Evolutionary conservation across 2,888 invertebrate species (phyloP), one percentile per base, ranked within the genome.

Genomic region (Yponomeuta evonymella): DNA sequence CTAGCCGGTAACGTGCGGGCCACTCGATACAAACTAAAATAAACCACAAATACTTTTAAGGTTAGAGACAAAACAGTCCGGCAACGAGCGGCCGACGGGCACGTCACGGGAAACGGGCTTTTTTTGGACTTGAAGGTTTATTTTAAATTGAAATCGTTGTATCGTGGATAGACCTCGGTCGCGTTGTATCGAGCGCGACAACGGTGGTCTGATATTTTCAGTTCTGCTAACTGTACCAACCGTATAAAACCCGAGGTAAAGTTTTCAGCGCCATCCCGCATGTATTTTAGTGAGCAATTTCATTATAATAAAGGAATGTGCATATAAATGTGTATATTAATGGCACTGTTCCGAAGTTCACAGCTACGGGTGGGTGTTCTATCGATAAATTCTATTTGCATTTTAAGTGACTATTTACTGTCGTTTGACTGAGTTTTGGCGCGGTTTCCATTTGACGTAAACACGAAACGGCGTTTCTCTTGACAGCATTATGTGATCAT

Each of bases 311-410:
- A 43, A 43, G 43, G 43, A 43, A 43, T 43, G 43, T 58, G 15
- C 51, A 58, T 58, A 58, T 15, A 58, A 12, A 58, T 15, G 15
- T 58, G 51, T 15, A 58, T 4, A 58, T 58, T 58, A 58, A 58
- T 58, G 15, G 51, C 51, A 58, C 15, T 15, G 51, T 58, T 67
- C 36, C 67, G 15, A 67, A 79, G 76, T 80, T 81, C 81, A 85
- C 86, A 85, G 86, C 88, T 88, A 87, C 83, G 83, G 86, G 87
- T 85, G 86, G 84, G 81, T 79, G 78, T 79, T 77, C 82, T 78
- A 76, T 81, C 81, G 77, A 85, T 86, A 86, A 87, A 85, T 84
- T 83, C 78, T 79, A 85, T 88, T 88, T 84, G 85, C 86, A 85
- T 86, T 86, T 84, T 83, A 81, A 74, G 79, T 78, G 75, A 75